Evolutionary conservation across 2,797 vertebrate genomes (phyloP), one percentile per base, ranked within the genome.

Genomic region (Coregonus suidteri): DNA sequence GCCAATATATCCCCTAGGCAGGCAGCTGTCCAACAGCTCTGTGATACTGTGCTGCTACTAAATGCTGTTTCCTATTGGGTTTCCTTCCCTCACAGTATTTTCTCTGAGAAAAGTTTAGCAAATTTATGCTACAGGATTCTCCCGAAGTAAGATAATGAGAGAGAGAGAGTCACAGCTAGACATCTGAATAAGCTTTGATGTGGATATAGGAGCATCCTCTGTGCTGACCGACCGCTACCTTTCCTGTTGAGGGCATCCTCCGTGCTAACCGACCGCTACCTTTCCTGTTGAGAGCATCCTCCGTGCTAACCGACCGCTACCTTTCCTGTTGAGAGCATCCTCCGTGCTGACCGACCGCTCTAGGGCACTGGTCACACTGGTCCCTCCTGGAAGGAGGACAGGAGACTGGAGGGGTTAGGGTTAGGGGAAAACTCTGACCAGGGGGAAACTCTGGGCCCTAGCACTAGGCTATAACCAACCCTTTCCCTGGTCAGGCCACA

Each of bases 281-380:
- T 47, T 0, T 11, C 41, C 41, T 47, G 41, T 3, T 1, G 41
- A 47, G 41, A 13, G 9, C 9, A 9, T 47, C 41, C 41, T 11
- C 41, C 2, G 41, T 47, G 41, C 41, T 47, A 9, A 47, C 41
- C 9, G 2, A 11, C 41, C 41, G 6, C 41, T 0, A 3, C 2
- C 41, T 2, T 0, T 47, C 41, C 7, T 47, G 41, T 3, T 0
- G 41, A 47, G 41, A 47, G 7, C 41, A 1, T 47, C 41, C 41
- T 47, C 41, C 7, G 41, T 47, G 41, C 41, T 47, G 41, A 47
- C 41, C 41, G 2, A 47, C 41, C 41, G 6, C 41, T 47, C 96
- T 56, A 99, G 94, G 73, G 96, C 98, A 83, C 92, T 96, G 62
- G 97, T 98, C 81, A 99, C 98, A 90, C 96, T 99, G 0, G 98